These are phyloP conservation scores for Nemotelus nigrinus DNA, from an alignment of 2,888 invertebrate genomes.

Conservation along the genomic window DNA sequence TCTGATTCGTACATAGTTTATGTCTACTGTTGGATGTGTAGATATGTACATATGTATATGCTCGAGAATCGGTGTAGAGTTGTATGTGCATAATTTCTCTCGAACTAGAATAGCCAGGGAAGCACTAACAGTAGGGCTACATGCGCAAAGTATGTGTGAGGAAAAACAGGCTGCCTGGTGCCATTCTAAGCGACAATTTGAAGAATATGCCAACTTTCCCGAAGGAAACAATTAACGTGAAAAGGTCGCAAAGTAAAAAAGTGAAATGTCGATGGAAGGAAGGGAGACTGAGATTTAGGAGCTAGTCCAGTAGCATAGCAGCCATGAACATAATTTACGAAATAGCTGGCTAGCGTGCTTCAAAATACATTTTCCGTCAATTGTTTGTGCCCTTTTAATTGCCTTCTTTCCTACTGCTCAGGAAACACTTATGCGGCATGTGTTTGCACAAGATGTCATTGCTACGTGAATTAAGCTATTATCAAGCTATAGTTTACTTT, in stretches of 20 bases:
- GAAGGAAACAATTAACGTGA: slow-evolving; percentile 50
- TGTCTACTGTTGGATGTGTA: background rate
- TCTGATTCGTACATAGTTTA: background rate
- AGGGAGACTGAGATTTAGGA: slow-evolving; percentile 36
- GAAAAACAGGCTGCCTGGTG: slow-evolving; percentile 20
- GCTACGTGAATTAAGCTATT: background rate
- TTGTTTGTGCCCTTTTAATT: slow-evolving; percentile 43
- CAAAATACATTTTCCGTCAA: slow-evolving; percentile 48
- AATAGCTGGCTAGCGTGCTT: slow-evolving; percentile 32
- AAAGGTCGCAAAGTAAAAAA: slow-evolving; percentile 1
- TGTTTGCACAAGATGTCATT: background rate
- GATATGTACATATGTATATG: slow-evolving; percentile 12
- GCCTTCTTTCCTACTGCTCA: slow-evolving; percentile 9
- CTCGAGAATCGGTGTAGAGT: background rate
- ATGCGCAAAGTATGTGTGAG: background rate
- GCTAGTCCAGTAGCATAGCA: background rate
- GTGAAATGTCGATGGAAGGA: slow-evolving; percentile 8
- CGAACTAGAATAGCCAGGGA: background rate
- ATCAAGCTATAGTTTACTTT: background rate
- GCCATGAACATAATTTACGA: slow-evolving; percentile 27
- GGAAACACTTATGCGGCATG: background rate
- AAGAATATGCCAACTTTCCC: slow-evolving; percentile 48
- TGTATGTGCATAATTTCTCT: background rate
- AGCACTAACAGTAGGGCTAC: background rate
- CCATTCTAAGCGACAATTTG: slow-evolving; percentile 42